Evolutionary conservation across 1,140 invertebrate genomes (phyloP), one percentile per base, ranked within the genome.

Genomic region (Cataglyphis hispanica): DNA sequence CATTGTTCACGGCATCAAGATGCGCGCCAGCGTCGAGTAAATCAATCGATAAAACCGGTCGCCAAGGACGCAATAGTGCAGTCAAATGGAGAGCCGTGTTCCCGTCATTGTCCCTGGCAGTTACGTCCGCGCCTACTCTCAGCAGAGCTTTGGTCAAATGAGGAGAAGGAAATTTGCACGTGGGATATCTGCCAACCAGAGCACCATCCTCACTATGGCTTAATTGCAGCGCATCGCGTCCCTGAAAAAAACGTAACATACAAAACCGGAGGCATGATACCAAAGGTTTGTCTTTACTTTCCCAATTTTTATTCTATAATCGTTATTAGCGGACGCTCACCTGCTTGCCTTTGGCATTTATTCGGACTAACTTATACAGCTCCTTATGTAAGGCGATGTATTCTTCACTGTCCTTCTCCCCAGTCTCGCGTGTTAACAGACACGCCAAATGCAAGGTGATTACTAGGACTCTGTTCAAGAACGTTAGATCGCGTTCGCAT

Each of bases 1-100:
- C 95, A 86, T 96, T 95, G 94, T 99, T 99, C 60, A 97, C 97
- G n/a, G 96, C 96, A 95, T 99, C 98, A 70, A 99, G 95, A 94
- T 99, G 98, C 11, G 98, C 98, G 37, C 98, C 98, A 89, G 96
- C 95, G 3, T 97, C 95, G 0, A 99, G 95, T 0, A 99, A 95
- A 2, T 96, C 96, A 84, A 96, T 95, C 0, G 98, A 96, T 16
- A 98, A 95, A 19, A 96, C 96, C 1, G 96, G 95, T 13, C 96
- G 96, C 93, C 96, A 97, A 6, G 96, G 97, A 91, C 96, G 95
- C 5, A 95, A 95, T 40, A 95, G 94, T 43, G 97, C 97, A 2
- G 97, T 96, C n/a, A 98, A 94, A 91, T 98, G 98, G 13, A 99
- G 95, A 1, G 98, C 97, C 13, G 98, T 98, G 93, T 98, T 98